phyloP scores from a whole-genome alignment of 2,888 invertebrate species.

The Phortica magna region DNA sequence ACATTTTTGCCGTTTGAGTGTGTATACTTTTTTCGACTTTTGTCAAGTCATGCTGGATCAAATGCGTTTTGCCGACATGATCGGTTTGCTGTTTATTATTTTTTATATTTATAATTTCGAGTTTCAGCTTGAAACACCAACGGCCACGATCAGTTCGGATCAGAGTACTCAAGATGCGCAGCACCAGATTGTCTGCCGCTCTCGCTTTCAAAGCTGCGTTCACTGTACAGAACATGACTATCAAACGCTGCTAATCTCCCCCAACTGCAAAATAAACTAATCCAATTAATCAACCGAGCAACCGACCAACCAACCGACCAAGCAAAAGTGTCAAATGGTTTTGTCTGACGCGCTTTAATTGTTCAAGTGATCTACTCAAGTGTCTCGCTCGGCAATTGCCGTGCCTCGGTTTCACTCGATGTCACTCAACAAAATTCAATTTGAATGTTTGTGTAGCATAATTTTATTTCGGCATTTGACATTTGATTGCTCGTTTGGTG shows the following conservation, averaged over 20 bases:
- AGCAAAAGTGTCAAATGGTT: constrained; percentile 25
- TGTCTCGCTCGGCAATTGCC: neutral
- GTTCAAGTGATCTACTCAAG: constrained; percentile 24
- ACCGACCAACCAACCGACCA: neutral
- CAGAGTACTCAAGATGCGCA: constrained; percentile 11
- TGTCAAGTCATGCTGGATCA: constrained; percentile 65
- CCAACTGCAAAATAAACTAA: constrained; percentile 5
- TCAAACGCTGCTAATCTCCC: constrained; percentile 22
- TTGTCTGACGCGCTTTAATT: constrained; percentile 29
- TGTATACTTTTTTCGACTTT: neutral
- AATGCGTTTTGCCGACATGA: constrained; percentile 62
- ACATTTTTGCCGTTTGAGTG: constrained; percentile 27
- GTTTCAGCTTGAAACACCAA: neutral
- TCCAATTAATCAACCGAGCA: constrained; percentile 24
- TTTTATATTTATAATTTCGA: constrained; percentile 13
- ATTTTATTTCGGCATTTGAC: neutral
- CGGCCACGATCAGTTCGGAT: neutral
- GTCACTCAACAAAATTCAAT: constrained; percentile 4
- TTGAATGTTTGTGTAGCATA: neutral
- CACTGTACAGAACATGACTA: neutral
- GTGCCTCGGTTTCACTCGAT: neutral
- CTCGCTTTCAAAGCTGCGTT: neutral
- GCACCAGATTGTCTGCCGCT: constrained; percentile 19
- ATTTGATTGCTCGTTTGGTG: neutral
- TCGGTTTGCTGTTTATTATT: neutral